Percentiles rank a stretch among this genome's conserved stretches.
Evolutionary conservation across 2,888 invertebrate genomes (phyloP).

Genomic region (Bombylius discolor): DNA sequence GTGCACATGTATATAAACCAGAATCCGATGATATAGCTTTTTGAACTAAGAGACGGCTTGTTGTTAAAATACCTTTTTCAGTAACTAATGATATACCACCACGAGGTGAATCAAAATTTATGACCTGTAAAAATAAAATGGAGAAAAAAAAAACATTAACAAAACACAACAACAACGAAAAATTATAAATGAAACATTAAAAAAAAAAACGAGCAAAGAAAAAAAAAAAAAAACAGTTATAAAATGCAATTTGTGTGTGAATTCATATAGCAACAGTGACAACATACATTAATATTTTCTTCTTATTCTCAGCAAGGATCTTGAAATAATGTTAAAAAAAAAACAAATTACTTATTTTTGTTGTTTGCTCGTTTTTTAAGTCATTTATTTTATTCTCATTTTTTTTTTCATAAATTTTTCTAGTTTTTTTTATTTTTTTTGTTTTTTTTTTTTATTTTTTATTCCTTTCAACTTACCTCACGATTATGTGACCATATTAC

Average conservation of each 20-base stretch:
- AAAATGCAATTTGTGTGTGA: too few relatives aligned
- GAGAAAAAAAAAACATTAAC: constrained; percentile 7
- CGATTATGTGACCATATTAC: constrained; percentile 75
- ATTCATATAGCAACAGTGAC: too few relatives aligned
- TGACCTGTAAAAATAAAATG: constrained; percentile 44
- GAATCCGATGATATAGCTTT: constrained; percentile 68
- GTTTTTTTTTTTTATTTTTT: too few relatives aligned
- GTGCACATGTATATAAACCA: constrained; percentile 70
- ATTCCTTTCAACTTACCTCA: constrained; percentile 35
- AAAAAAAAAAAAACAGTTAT: neutral
- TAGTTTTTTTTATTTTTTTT: too few relatives aligned
- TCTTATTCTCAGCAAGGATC: too few relatives aligned
- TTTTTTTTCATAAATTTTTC: too few relatives aligned
- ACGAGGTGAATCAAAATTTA: constrained; percentile 81
- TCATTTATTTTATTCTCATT: too few relatives aligned
- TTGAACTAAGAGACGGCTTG: constrained; percentile 70
- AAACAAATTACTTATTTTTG: too few relatives aligned
- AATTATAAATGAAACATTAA: neutral
- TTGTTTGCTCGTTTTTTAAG: too few relatives aligned
- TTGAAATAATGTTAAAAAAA: too few relatives aligned
- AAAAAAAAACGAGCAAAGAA: neutral
- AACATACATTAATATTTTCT: too few relatives aligned
- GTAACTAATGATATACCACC: constrained; percentile 80
- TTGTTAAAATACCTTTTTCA: constrained; percentile 71
- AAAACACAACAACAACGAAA: too few relatives aligned